These are phyloP conservation scores for Bombus breviceps DNA, from an alignment of 1,140 invertebrate genomes.

Conservation along the genomic window DNA sequence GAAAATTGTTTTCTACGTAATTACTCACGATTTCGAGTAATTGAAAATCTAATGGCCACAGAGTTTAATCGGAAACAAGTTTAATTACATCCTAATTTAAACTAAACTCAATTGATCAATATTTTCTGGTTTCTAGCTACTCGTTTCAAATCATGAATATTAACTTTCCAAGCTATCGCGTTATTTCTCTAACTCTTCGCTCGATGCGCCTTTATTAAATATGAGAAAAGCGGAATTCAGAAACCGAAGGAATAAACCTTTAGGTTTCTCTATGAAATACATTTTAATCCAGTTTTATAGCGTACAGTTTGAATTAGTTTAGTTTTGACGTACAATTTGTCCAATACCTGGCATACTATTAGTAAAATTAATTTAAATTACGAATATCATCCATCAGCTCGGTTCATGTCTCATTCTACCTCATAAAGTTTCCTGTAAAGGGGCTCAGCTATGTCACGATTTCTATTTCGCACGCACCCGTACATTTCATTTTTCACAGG, in stretches of 20 bases:
- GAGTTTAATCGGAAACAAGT: background rate
- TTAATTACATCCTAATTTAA: background rate
- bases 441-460: background rate
- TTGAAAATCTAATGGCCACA: background rate
- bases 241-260: background rate
- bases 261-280: background rate
- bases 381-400: background rate
- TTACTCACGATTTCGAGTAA: background rate
- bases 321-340: background rate
- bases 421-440: background rate
- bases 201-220: background rate
- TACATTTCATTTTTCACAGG: background rate
- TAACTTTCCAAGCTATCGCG: background rate
- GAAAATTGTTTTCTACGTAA: background rate
- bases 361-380: background rate
- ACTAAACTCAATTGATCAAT: background rate
- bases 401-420: rapidly evolving
- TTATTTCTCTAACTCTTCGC: background rate
- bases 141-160: background rate
- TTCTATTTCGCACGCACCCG: background rate
- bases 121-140: background rate
- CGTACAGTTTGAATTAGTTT: background rate
- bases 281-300: background rate
- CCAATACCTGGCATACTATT: background rate
- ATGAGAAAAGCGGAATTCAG: background rate